Evolutionary conservation across 2,113 vertebrate genomes (phyloP).

Genomic region (Xerus inauris): DNA sequence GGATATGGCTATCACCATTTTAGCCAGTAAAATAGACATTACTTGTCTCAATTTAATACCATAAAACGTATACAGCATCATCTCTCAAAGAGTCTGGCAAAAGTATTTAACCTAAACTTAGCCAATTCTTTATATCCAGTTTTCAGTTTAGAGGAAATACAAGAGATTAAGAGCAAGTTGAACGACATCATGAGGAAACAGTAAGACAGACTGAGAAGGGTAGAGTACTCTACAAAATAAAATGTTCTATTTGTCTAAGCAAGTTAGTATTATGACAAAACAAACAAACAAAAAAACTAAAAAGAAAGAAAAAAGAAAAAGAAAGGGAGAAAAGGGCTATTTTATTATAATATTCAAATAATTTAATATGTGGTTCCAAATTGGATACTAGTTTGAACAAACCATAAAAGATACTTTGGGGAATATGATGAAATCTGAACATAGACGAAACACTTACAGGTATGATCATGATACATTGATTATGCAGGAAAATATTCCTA

Average conservation of each 20-base stretch:
- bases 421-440: not conserved
- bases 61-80: not conserved
- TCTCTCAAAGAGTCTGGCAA: slow-evolving; percentile 34
- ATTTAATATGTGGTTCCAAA: not conserved
- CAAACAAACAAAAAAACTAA: not conserved
- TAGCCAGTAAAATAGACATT: not conserved
- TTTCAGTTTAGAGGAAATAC: slow-evolving; percentile 14
- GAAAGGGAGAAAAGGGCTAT: accelerated
- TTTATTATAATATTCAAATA: not conserved
- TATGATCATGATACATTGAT: not conserved
- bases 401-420: not conserved
- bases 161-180: not conserved
- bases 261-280: not conserved
- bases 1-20: not conserved
- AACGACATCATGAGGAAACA: not conserved
- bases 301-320: accelerated
- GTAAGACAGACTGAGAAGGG: not conserved
- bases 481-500: not conserved
- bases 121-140: slow-evolving; percentile 14
- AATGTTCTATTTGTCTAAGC: not conserved
- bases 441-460: not conserved
- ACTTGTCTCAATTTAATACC: not conserved
- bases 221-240: not conserved
- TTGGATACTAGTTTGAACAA: not conserved
- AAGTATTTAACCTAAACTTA: slow-evolving; percentile 21